phyloP scores from a whole-genome alignment of 2,888 invertebrate genomes.

The Metellina segmentata region DNA sequence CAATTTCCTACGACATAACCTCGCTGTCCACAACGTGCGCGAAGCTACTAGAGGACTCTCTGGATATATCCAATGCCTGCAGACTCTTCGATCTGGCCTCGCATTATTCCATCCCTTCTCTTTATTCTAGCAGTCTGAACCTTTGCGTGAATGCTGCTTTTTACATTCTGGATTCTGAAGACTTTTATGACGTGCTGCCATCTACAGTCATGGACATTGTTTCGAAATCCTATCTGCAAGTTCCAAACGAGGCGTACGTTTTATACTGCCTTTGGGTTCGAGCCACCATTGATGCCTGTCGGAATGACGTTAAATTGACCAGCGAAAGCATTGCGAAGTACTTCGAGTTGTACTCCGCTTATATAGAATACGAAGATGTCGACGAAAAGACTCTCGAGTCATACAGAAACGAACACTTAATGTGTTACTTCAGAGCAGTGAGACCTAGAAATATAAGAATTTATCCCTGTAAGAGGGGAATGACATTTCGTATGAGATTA shows the following conservation, averaged over 20 bases:
- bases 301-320: background rate
- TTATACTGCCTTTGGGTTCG: conserved; percentile 52
- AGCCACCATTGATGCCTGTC: conserved; percentile 44
- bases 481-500: conserved; percentile 31
- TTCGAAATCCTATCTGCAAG: conserved; percentile 15
- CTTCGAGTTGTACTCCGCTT: conserved; percentile 15
- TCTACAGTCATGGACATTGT: conserved; percentile 21
- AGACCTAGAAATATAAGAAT: background rate
- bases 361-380: conserved; percentile 26
- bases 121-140: conserved; percentile 1
- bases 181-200: conserved; percentile 28
- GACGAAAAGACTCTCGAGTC: background rate
- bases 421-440: background rate
- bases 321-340: background rate
- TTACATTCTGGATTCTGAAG: conserved; percentile 31
- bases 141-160: conserved; percentile 52
- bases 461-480: background rate
- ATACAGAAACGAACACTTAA: conserved; percentile 18
- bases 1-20: conserved; percentile 9
- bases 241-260: conserved; percentile 35
- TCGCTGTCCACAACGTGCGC: conserved; percentile 8
- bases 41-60: background rate
- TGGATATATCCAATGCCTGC: conserved; percentile 38
- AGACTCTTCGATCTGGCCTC: conserved; percentile 24
- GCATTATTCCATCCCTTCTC: background rate